Evolutionary conservation across 2,888 invertebrate genomes (phyloP).

Genomic region (Frankliniella fusca): DNA sequence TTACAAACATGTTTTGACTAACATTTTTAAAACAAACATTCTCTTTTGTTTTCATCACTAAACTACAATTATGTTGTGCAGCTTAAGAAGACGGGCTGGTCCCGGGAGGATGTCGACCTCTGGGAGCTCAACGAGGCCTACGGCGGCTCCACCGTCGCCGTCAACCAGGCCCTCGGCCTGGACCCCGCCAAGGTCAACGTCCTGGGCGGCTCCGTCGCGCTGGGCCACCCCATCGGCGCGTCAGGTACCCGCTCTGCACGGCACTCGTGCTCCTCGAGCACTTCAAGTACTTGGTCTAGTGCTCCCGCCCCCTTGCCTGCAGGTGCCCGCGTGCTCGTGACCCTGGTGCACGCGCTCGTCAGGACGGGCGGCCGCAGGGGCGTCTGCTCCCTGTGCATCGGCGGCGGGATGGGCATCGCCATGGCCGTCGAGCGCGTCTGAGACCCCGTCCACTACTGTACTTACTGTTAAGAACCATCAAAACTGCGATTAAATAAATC

Average conservation of each 20-base stretch:
- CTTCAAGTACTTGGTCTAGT: background rate
- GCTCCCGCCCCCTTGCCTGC: constrained; percentile 29
- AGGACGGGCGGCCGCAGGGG: constrained; percentile 63
- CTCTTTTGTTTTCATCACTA: too few species aligned
- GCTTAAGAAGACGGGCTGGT: constrained; percentile 58
- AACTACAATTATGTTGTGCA: too few species aligned
- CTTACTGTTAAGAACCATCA: too few species aligned
- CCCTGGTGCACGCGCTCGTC: constrained; percentile 64
- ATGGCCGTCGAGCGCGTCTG: constrained; percentile 62
- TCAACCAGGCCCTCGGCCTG: constrained; percentile 57
- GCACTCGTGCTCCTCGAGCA: background rate
- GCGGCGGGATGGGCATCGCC: constrained; percentile 84
- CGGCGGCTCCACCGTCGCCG: constrained; percentile 66
- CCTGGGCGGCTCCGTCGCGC: constrained; percentile 72
- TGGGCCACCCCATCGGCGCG: constrained; percentile 77
- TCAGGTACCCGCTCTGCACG: constrained; percentile 53
- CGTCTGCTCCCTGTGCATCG: constrained; percentile 75
- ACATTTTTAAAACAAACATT: too few species aligned
- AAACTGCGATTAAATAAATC: too few species aligned
- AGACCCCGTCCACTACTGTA: too few species aligned
- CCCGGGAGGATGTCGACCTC: constrained; percentile 66
- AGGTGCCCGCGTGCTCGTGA: constrained; percentile 62
- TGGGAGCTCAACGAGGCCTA: constrained; percentile 84
- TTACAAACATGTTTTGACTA: too few species aligned
- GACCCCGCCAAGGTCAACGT: constrained; percentile 66